These are phyloP conservation scores for Mormoops blainvillei DNA, from an alignment of 2,113 vertebrate genomes.

Conservation along the genomic window DNA sequence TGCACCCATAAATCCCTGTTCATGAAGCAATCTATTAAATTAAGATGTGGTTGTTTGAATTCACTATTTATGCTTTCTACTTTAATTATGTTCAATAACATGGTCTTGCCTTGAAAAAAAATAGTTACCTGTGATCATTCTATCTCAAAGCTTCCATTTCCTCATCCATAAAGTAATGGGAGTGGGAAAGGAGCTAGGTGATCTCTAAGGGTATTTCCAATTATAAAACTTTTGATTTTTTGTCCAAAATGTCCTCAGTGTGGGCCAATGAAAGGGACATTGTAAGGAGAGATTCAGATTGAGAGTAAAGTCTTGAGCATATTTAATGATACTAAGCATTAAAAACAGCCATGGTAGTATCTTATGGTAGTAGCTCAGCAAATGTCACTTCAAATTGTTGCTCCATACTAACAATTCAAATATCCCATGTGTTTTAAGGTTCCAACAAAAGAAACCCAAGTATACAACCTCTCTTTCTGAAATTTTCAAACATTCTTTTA, in stretches of 20 bases:
- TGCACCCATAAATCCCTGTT: conserved; percentile 53
- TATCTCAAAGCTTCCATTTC: not conserved
- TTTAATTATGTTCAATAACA: conserved; percentile 33
- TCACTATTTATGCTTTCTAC: conserved; percentile 48
- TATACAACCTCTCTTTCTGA: not conserved
- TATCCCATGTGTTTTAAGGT: not conserved
- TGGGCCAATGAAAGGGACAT: not conserved
- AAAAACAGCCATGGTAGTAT: not conserved
- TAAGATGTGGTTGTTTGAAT: conserved; percentile 49
- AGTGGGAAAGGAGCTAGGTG: not conserved
- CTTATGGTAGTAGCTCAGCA: not conserved
- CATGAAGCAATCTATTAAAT: conserved; percentile 59
- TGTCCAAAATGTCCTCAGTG: not conserved
- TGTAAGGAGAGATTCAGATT: not conserved
- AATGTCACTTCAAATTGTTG: not conserved
- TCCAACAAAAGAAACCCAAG: not conserved
- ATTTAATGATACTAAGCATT: not conserved
- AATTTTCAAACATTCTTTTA: not conserved
- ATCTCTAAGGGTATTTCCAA: not conserved
- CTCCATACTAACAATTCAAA: not conserved
- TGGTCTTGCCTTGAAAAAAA: conserved; percentile 1
- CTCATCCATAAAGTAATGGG: not conserved
- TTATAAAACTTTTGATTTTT: not conserved
- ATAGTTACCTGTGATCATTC: not conserved
- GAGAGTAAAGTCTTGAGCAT: not conserved